Percentiles rank a stretch among this genome's conserved stretches.
These are phyloP conservation scores for Sweltsa coloradensis DNA, from an alignment of 1,140 invertebrate species.

Conservation along the genomic window DNA sequence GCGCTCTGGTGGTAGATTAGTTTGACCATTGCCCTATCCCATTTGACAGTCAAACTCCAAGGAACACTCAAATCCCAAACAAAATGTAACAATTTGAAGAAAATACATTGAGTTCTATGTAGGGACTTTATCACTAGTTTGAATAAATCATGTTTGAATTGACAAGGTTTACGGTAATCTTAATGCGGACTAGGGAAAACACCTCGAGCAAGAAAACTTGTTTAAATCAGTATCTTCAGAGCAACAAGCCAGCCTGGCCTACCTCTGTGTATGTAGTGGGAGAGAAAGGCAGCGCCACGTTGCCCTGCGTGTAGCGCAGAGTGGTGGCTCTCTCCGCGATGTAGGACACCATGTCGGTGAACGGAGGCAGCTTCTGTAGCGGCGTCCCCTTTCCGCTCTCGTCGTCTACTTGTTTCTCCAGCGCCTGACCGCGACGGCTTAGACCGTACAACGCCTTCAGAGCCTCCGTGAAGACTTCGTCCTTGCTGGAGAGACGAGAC, in stretches of 20 bases:
- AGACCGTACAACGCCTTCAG: slow-evolving; percentile 50
- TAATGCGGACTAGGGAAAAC: too few relatives aligned
- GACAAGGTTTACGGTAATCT: too few relatives aligned
- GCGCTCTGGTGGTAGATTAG: too few relatives aligned
- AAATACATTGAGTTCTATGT: too few relatives aligned
- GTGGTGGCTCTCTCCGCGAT: slow-evolving; percentile 48
- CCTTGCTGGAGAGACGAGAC: slow-evolving; percentile 46
- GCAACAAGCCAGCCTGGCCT: slow-evolving; percentile 15
- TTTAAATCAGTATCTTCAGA: too few relatives aligned
- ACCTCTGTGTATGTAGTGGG: slow-evolving; percentile 50
- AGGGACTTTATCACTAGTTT: too few relatives aligned
- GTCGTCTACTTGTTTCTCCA: slow-evolving; percentile 34
- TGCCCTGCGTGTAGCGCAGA: slow-evolving; percentile 42
- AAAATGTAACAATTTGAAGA: too few relatives aligned
- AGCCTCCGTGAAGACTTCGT: slow-evolving; percentile 62
- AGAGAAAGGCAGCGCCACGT: slow-evolving; percentile 51
- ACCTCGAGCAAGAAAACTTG: too few relatives aligned
- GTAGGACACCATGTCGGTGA: slow-evolving; percentile 46
- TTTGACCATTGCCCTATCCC: too few relatives aligned
- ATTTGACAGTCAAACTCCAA: too few relatives aligned
- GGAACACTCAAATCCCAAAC: too few relatives aligned
- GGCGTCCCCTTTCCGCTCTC: slow-evolving; percentile 8
- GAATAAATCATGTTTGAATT: too few relatives aligned
- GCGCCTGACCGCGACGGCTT: slow-evolving; percentile 15
- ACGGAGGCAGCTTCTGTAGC: slow-evolving; percentile 36